A percentile compares a stretch with the other conserved stretches of the same genome.
phyloP scores from a whole-genome alignment of 1,140 invertebrate genomes.

The Diorhabda elongata region DNA sequence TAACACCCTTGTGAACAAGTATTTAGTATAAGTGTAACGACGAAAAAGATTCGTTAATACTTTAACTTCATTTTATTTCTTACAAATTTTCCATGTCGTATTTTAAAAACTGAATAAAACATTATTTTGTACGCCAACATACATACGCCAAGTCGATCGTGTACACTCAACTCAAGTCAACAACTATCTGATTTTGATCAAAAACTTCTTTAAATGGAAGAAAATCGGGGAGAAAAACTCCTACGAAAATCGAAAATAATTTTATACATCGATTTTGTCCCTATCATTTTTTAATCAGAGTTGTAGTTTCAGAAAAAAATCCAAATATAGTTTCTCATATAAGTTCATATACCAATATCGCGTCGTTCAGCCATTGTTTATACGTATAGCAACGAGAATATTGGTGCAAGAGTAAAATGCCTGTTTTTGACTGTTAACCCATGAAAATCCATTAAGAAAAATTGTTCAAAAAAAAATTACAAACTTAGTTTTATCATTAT shows the following conservation, averaged over 20 bases:
- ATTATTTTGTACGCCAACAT: conserved; percentile 17
- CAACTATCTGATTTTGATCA: conserved; percentile 22
- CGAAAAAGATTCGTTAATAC: conserved; percentile 13
- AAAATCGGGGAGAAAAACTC: conserved; percentile 41
- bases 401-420: conserved; percentile 51
- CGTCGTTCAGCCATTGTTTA: conserved; percentile 49
- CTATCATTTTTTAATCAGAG: conserved; percentile 28
- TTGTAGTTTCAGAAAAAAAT: conserved; percentile 42
- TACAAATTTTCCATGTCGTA: conserved; percentile 15
- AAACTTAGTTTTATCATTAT: conserved; percentile 35
- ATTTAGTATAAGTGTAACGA: conserved; percentile 8
- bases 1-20: neutral
- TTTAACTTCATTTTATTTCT: conserved; percentile 17
- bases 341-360: conserved; percentile 34
- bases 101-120: conserved; percentile 17
- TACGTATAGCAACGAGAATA: conserved; percentile 33
- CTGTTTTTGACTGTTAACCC: conserved; percentile 48
- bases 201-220: conserved; percentile 34
- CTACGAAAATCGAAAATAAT: conserved; percentile 42
- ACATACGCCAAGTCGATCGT: conserved; percentile 21
- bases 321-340: conserved; percentile 25
- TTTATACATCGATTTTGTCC: conserved; percentile 42
- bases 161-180: conserved; percentile 17
- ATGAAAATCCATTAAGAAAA: conserved; percentile 40
- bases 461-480: conserved; percentile 39